These are phyloP conservation scores for Oscheius sp. DNA, from an alignment of 2,888 invertebrate species.

Conservation along the genomic window DNA sequence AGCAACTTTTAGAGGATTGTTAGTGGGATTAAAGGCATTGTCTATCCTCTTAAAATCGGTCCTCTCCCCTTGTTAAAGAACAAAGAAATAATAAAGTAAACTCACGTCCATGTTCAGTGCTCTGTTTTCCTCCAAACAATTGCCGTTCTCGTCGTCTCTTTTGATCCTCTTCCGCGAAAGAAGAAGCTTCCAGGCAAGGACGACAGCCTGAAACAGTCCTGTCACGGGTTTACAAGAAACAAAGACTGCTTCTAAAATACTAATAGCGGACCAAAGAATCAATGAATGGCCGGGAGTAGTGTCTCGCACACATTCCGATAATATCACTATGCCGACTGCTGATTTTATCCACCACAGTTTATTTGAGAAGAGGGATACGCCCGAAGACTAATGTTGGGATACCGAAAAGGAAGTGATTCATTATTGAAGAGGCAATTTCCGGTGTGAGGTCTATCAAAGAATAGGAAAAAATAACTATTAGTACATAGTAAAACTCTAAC, in stretches of 20 bases:
- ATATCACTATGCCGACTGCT: constrained; percentile 9
- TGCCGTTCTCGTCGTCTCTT: constrained; percentile 40
- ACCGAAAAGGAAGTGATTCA: no score
- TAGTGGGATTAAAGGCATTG: no score
- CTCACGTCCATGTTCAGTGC: constrained; percentile 17
- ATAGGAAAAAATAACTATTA: neutral
- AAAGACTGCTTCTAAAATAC: neutral
- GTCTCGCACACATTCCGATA: constrained; percentile 11
- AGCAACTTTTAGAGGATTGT: no score
- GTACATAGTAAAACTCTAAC: no score
- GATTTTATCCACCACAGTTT: constrained; percentile 18
- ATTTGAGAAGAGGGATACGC: no score
- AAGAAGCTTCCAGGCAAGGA: constrained; percentile 52
- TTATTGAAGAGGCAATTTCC: no score
- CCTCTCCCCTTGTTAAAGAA: neutral
- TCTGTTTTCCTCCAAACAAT: constrained; percentile 20
- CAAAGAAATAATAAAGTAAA: neutral
- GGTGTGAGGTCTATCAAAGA: neutral
- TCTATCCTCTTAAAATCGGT: neutral
- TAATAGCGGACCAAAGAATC: neutral
- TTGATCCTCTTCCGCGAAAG: constrained; percentile 43
- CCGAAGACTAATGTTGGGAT: no score
- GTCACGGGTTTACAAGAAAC: neutral
- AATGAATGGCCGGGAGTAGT: neutral
- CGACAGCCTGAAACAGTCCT: constrained; percentile 49